Conservation (phyloP, 2,113 vertebrate species). For the Urocitellus parryii region DNA sequence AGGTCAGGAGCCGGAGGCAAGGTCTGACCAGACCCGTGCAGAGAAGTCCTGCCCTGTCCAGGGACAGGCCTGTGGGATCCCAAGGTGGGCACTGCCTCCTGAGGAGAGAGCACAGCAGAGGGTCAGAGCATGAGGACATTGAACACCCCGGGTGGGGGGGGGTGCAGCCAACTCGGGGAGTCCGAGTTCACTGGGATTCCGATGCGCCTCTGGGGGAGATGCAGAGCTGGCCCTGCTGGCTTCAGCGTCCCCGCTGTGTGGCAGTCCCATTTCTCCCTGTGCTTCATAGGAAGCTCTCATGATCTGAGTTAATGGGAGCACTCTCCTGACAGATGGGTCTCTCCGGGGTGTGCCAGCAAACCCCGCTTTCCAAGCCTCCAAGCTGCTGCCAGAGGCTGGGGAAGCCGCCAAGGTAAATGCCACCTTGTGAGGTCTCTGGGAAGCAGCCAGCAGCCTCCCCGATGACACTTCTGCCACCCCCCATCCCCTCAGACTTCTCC, state of each 20-base stretch:
- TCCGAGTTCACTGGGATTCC: neutral
- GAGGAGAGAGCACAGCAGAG: neutral
- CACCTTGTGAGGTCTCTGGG: conserved; percentile 52
- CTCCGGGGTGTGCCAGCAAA: conserved; percentile 59
- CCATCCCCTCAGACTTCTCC: neutral
- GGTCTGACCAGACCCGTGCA: neutral
- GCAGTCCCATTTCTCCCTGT: neutral
- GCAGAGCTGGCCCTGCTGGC: neutral
- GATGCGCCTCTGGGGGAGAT: neutral
- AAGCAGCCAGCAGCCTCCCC: conserved; percentile 24
- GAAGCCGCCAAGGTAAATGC: conserved; percentile 71
- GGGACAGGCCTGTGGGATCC: neutral
- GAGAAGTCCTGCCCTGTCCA: neutral
- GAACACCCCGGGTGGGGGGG: neutral
- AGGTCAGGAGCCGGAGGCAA: neutral
- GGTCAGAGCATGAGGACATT: neutral
- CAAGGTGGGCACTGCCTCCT: neutral
- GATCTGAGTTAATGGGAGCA: conserved; percentile 58
- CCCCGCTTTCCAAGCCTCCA: conserved; percentile 24
- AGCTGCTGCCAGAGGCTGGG: conserved; percentile 63
- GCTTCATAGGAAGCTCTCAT: conserved; percentile 25
- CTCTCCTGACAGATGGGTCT: conserved; percentile 70
- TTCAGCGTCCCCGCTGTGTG: neutral
- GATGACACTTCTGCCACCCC: neutral
- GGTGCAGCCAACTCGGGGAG: neutral